Conservation (phyloP, 2,888 invertebrate genomes). For the Dione juno region DNA sequence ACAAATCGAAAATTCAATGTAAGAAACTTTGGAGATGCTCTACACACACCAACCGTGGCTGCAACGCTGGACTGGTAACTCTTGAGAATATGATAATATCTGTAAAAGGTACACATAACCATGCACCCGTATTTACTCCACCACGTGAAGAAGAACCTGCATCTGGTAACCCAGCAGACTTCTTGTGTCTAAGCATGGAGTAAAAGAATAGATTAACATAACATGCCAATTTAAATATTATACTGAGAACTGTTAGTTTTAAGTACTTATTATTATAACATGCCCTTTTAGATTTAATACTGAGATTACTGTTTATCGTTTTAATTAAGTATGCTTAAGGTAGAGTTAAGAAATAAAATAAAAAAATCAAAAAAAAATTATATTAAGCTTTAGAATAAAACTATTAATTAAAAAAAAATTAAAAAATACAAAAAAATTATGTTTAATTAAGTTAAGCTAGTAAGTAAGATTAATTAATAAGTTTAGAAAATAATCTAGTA, state of each 20-base stretch:
- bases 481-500: not conserved
- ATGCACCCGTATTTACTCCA: slow-evolving; percentile 19
- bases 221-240: slow-evolving; percentile 11
- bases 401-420: not conserved
- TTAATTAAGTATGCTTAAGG: slow-evolving; percentile 7
- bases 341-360: not conserved
- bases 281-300: slow-evolving; percentile 1
- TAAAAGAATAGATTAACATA: not conserved
- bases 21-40: slow-evolving; percentile 52
- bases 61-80: slow-evolving; percentile 44
- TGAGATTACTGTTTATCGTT: slow-evolving; percentile 12
- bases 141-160: not conserved
- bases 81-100: slow-evolving; percentile 39
- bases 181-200: slow-evolving; percentile 5
- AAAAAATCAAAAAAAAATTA: not conserved
- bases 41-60: slow-evolving; percentile 47
- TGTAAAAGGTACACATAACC: slow-evolving; percentile 38
- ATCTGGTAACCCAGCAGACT: not conserved
- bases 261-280: slow-evolving; percentile 9
- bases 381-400: slow-evolving; percentile 2
- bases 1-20: slow-evolving; percentile 9
- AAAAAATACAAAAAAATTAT: slow-evolving; percentile 7
- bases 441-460: slow-evolving; percentile 4
- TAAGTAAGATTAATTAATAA: not conserved
- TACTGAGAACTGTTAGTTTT: slow-evolving; percentile 6